Percentiles rank a stretch among this genome's conserved stretches.
Evolutionary conservation across 2,113 vertebrate genomes (phyloP).

Genomic region (Rynchops niger): DNA sequence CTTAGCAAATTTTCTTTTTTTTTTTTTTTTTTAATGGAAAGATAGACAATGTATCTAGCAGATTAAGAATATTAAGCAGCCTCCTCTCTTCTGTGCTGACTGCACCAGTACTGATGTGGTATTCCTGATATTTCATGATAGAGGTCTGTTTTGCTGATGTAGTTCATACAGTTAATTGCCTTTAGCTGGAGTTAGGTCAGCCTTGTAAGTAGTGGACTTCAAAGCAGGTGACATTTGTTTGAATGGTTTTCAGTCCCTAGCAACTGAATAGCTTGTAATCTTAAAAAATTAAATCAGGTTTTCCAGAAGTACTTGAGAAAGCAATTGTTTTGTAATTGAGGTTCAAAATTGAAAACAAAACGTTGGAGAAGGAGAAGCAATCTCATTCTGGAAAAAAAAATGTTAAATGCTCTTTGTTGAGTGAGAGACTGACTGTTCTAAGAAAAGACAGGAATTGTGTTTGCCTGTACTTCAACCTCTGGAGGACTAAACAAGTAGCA

Average conservation of each 20-base stretch:
- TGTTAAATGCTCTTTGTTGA: neutral
- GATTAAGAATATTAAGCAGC: neutral
- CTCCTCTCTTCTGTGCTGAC: neutral
- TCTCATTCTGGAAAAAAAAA: neutral
- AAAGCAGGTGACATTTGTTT: neutral
- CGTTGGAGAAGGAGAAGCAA: neutral
- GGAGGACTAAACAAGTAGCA: neutral
- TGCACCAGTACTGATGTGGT: neutral
- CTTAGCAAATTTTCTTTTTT: too few relatives aligned
- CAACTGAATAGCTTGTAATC: neutral
- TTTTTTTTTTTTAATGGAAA: neutral
- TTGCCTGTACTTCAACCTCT: neutral
- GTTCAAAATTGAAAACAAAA: neutral
- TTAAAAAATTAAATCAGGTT: neutral
- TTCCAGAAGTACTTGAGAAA: neutral
- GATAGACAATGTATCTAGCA: neutral
- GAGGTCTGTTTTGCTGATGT: neutral
- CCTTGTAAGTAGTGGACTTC: neutral
- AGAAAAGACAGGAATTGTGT: neutral
- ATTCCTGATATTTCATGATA: neutral
- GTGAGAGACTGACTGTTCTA: neutral
- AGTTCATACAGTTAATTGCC: neutral
- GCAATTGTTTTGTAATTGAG: neutral
- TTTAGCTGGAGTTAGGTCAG: neutral
- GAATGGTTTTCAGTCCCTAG: neutral